A percentile compares a stretch with the other conserved stretches of the same genome.
phyloP scores from a whole-genome alignment of 2,113 vertebrate species.

The Romanogobio albipinnatus region DNA sequence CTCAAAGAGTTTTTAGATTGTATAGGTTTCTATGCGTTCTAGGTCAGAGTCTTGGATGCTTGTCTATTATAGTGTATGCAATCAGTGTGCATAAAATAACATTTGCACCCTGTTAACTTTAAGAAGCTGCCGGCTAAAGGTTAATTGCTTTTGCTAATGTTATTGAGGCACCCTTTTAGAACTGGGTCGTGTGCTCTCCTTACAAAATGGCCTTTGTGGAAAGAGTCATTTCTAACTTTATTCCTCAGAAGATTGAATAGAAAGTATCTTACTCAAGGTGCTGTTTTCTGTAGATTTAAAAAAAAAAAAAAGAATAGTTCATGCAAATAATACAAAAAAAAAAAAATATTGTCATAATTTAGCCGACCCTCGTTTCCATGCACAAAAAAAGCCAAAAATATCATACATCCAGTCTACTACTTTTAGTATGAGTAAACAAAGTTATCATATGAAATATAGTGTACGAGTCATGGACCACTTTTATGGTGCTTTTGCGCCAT shows the following conservation, averaged over 20 bases:
- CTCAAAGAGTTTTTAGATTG: neutral
- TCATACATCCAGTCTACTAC: neutral
- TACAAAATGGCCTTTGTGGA: constrained; percentile 50
- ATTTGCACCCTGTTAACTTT: constrained; percentile 48
- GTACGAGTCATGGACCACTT: neutral
- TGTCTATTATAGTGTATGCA: constrained; percentile 25
- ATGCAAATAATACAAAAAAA: no score
- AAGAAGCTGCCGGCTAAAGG: constrained; percentile 59
- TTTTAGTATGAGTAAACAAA: neutral
- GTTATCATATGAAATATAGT: no score
- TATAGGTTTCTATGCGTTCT: neutral
- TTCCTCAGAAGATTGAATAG: constrained; percentile 26
- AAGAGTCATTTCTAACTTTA: constrained; percentile 35
- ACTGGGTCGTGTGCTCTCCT: constrained; percentile 54
- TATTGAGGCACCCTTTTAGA: constrained; percentile 53
- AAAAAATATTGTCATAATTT: no score
- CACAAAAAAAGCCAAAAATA: neutral
- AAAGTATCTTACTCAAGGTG: neutral
- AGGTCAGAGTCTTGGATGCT: constrained; percentile 21
- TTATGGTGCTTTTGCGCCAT: neutral
- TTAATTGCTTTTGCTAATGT: constrained; percentile 63
- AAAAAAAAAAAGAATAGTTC: neutral
- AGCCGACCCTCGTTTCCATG: neutral
- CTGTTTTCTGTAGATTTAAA: constrained; percentile 6
- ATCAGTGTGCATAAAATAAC: constrained; percentile 43